Conservation (phyloP, 2,888 invertebrate genomes). For the Chirona hameri region DNA sequence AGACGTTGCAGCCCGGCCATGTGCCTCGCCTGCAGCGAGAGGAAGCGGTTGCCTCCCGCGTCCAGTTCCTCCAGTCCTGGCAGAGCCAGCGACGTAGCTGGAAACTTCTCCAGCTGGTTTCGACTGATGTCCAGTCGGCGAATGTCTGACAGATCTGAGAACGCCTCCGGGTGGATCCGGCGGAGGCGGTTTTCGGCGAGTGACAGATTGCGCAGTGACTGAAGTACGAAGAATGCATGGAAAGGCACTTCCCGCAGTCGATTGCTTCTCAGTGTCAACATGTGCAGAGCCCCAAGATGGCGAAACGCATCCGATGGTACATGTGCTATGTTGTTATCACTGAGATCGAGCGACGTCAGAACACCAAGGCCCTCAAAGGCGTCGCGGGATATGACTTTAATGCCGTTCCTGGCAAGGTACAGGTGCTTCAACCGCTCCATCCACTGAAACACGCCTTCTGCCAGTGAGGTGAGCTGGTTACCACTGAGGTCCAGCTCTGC, state of each 20-base stretch:
- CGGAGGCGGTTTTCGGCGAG: background rate
- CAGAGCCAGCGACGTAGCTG: background rate
- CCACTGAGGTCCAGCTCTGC: background rate
- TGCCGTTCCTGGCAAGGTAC: background rate
- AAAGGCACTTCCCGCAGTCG: background rate
- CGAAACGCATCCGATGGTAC: background rate
- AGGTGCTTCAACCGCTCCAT: background rate
- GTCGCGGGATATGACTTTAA: background rate
- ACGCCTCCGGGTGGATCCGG: slow-evolving; percentile 5
- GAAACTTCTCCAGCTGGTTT: background rate
- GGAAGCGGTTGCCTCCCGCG: background rate
- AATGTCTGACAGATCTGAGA: background rate
- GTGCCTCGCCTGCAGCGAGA: background rate
- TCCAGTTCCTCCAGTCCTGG: background rate
- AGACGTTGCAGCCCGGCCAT: background rate
- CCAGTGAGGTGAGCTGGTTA: background rate
- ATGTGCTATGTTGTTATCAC: background rate
- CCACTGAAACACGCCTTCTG: background rate
- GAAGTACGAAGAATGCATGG: background rate
- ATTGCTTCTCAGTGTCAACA: background rate
- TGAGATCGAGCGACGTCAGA: background rate
- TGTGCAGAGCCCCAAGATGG: background rate
- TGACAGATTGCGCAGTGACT: background rate
- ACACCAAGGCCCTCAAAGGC: background rate
- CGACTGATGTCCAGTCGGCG: background rate